Percentiles rank a stretch among this genome's conserved stretches.
Evolutionary conservation across 2,113 vertebrate species (phyloP).

Genomic region (Sander vitreus): DNA sequence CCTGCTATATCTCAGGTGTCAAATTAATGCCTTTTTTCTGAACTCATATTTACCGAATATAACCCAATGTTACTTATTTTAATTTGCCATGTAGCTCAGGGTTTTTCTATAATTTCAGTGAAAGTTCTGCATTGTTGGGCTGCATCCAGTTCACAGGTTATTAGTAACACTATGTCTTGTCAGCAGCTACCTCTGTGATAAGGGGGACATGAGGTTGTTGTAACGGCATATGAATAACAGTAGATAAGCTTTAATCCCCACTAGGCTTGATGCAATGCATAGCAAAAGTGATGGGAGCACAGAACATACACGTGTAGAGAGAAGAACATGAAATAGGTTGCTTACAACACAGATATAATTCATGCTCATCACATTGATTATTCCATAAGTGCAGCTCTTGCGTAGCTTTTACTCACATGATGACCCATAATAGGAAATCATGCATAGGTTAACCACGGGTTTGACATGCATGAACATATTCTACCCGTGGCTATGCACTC

Average conservation of each 20-base stretch:
- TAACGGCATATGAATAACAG: conserved; percentile 66
- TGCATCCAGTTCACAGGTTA: conserved; percentile 54
- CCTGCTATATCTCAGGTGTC: neutral
- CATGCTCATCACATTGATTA: conserved; percentile 46
- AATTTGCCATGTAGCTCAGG: neutral
- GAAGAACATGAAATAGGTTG: conserved; percentile 16
- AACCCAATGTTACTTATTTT: neutral
- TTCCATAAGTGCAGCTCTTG: conserved; percentile 13
- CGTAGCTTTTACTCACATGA: conserved; percentile 29
- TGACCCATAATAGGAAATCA: conserved; percentile 45
- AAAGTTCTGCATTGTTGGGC: conserved; percentile 31
- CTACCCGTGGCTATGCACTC: conserved; percentile 31
- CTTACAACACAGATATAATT: conserved; percentile 28
- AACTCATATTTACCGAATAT: neutral
- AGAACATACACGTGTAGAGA: conserved; percentile 41
- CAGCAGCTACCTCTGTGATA: conserved; percentile 65
- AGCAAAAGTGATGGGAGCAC: conserved; percentile 54
- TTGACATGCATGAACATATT: conserved; percentile 36
- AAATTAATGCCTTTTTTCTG: neutral
- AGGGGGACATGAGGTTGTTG: conserved; percentile 68
- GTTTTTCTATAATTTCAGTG: conserved; percentile 6
- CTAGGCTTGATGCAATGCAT: conserved; percentile 64
- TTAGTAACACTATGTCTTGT: conserved; percentile 67
- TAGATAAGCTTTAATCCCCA: conserved; percentile 76
- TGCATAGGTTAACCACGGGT: conserved; percentile 9